phyloP scores from a whole-genome alignment of 1,140 invertebrate genomes.

The Geopemphigus sp. region DNA sequence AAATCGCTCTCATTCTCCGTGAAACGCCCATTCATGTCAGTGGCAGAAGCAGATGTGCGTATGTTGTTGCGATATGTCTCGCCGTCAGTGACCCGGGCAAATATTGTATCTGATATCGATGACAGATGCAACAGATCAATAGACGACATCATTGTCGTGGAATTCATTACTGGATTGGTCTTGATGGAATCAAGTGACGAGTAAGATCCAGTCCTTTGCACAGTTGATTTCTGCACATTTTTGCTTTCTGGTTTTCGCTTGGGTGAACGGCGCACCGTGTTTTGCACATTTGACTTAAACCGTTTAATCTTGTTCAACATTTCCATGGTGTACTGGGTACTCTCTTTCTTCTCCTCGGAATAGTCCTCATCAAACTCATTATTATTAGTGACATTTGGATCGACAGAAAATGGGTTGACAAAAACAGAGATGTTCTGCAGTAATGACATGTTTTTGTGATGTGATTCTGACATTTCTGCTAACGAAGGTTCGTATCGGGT shows the following conservation, averaged over 20 bases:
- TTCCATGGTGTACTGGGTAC: slow-evolving; percentile 35
- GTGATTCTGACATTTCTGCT: slow-evolving; percentile 47
- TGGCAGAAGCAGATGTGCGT: slow-evolving; percentile 42
- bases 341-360: slow-evolving; percentile 52
- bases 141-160: slow-evolving; percentile 52
- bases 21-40: slow-evolving; percentile 49
- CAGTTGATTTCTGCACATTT: slow-evolving; percentile 36
- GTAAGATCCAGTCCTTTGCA: slow-evolving; percentile 52
- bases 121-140: slow-evolving; percentile 52
- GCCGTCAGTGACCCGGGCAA: slow-evolving; percentile 53
- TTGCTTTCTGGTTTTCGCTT: slow-evolving; percentile 48
- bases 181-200: slow-evolving; percentile 51
- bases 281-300: slow-evolving; percentile 44
- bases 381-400: slow-evolving; percentile 52
- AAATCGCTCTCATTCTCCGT: slow-evolving; percentile 50
- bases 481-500: slow-evolving; percentile 44
- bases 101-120: slow-evolving; percentile 52
- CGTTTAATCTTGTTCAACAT: slow-evolving; percentile 47
- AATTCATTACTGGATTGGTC: slow-evolving; percentile 50
- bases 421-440: slow-evolving; percentile 60
- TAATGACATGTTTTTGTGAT: slow-evolving; percentile 59
- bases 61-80: slow-evolving; percentile 51
- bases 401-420: slow-evolving; percentile 60
- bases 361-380: slow-evolving; percentile 54
- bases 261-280: slow-evolving; percentile 41